These are phyloP conservation scores for Anguilla marmorata DNA, from an alignment of 2,797 vertebrate genomes.

Conservation along the genomic window DNA sequence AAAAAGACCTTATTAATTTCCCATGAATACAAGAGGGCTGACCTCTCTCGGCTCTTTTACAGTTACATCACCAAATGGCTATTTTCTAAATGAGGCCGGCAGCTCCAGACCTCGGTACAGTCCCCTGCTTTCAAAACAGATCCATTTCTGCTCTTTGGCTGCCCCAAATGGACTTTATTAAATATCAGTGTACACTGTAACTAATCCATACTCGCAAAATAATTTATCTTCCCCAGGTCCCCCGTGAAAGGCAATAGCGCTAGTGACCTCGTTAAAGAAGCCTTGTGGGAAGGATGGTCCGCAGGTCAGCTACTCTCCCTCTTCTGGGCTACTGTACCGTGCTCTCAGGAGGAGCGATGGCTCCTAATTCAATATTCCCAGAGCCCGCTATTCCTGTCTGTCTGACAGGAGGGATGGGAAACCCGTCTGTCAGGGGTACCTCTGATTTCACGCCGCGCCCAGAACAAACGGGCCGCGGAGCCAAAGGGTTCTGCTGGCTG, in stretches of 20 bases:
- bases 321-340: neutral
- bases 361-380: conserved; percentile 41
- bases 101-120: neutral
- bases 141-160: neutral
- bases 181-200: conserved; percentile 32
- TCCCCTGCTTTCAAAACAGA: conserved; percentile 29
- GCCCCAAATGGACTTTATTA: conserved; percentile 21
- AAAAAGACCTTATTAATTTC: neutral
- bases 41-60: neutral
- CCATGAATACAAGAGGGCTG: neutral
- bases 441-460: neutral
- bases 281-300: neutral
- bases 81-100: neutral
- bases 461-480: conserved; percentile 19
- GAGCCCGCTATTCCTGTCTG: conserved; percentile 22
- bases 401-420: conserved; percentile 22
- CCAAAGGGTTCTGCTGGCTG: neutral
- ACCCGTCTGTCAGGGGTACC: conserved; percentile 3
- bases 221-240: conserved; percentile 25
- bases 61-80: conserved; percentile 13
- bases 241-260: conserved; percentile 19
- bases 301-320: neutral
- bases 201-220: conserved; percentile 23
- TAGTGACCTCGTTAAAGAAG: conserved; percentile 13
- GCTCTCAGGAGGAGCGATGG: neutral